Base-by-base conservation (phyloP, 2,888 invertebrate genomes). In the Agrotis clavis region DNA sequence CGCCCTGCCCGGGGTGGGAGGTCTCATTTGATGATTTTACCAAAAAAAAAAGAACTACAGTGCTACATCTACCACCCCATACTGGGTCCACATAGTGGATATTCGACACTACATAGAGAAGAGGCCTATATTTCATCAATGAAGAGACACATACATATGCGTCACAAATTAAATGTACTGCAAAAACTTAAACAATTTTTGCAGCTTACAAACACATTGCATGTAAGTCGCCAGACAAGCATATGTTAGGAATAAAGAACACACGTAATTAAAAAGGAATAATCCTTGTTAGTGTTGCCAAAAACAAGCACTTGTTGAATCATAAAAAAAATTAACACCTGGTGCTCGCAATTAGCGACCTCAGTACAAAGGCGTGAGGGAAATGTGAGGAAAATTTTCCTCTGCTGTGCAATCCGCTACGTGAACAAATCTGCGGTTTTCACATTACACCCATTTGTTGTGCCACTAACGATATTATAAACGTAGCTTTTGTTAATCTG, bases 391-490 rank as follows among this genome's bases (percentile, higher is more conserved):
- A 35, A 57, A 85, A 86, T 89, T 89, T 86, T 87, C 88, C 77
- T 73, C 69, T 81, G 68, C 78, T 53, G 71, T 87, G 87, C 88
- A 90, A 91, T 89, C 88, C 88, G 88, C 90, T 86, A 88, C 79
- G 79, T 75, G 82, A 86, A 85, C 84, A 86, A 88, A 88, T 88
- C 83, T 85, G 90, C 84, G 89, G 90, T 91, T 89, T 89, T 71
- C 84, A 83, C 89, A 91, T 92, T 90, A 91, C 88, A 88, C 68
- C 82, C 89, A 89, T 90, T 90, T 85, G 89, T 86, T 88, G 82
- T 82, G 66, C 82, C 88, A 86, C 88, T 91, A 92, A 91, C 84
- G 89, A 89, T 89, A 88, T 89, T 89, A 90, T 90, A 87, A 91
- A 82, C 79, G 79, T 78, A 79, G 81, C 80, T 85, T 86, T 85